Evolutionary conservation across 1,140 invertebrate genomes (phyloP).

Genomic region (Arctopsyche grandis): DNA sequence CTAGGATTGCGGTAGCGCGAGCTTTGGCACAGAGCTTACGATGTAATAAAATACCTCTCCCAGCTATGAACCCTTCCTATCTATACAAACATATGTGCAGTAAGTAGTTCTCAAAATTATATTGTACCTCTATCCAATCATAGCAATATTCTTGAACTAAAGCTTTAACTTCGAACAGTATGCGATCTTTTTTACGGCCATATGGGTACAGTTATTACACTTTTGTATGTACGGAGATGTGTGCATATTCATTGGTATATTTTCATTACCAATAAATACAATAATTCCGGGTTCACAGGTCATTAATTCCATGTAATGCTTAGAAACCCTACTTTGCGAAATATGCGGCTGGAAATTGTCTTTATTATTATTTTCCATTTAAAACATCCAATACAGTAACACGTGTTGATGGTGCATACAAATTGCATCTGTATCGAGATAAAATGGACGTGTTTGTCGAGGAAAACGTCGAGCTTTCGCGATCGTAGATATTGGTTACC

Average conservation of each 20-base stretch:
- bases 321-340: not conserved
- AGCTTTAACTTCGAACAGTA: not conserved
- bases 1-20: constrained; percentile 23
- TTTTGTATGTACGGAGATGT: too few species aligned
- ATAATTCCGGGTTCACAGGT: constrained; percentile 26
- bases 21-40: not conserved
- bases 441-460: not conserved
- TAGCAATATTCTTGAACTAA: not conserved
- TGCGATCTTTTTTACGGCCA: too few species aligned
- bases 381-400: constrained; percentile 46
- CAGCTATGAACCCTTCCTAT: not conserved
- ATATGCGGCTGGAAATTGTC: constrained; percentile 37
- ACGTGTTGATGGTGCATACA: not conserved
- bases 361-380: constrained; percentile 43
- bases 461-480: not conserved
- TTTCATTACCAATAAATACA: constrained; percentile 26
- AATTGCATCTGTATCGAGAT: constrained; percentile 1
- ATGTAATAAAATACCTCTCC: not conserved
- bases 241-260: too few species aligned
- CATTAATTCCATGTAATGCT: not conserved
- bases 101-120: not conserved
- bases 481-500: not conserved
- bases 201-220: too few species aligned
- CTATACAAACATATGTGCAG: too few species aligned
- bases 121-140: not conserved